Conservation (phyloP, 2,888 invertebrate species). For the Caenorhabditis sulstoni region DNA sequence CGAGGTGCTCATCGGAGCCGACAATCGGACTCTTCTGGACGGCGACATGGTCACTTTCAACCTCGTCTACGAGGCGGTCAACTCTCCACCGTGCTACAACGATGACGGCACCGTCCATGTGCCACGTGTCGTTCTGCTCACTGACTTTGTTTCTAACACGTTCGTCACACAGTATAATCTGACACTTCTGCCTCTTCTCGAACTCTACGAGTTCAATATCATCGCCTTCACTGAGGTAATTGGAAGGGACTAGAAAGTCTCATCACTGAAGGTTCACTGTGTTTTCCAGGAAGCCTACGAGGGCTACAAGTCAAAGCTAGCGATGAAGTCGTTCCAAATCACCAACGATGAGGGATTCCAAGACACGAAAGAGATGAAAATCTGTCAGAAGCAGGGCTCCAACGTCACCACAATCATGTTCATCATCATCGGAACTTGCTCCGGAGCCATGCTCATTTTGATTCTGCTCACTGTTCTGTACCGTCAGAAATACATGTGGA, state of each 20-base stretch:
- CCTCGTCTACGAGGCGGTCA: conserved; percentile 48
- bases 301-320: conserved; percentile 52
- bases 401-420: conserved; percentile 69
- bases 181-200: conserved; percentile 37
- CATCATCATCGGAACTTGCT: conserved; percentile 74
- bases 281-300: conserved; percentile 49
- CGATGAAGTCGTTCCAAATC: conserved; percentile 54
- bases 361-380: conserved; percentile 32
- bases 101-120: conserved; percentile 28
- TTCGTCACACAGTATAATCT: conserved; percentile 58
- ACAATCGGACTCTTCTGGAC: conserved; percentile 22
- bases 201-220: conserved; percentile 56
- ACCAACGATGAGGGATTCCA: conserved; percentile 31
- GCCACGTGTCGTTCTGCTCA: conserved; percentile 64
- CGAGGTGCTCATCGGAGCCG: conserved; percentile 57
- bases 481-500: conserved; percentile 74
- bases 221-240: conserved; percentile 51
- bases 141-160: conserved; percentile 66
- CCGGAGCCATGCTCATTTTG: conserved; percentile 72
- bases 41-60: conserved; percentile 56
- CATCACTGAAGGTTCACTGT: conserved; percentile 1
- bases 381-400: conserved; percentile 33
- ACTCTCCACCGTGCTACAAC: conserved; percentile 28
- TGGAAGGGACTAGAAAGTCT: no score
- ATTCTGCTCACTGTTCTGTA: conserved; percentile 73